These are phyloP conservation scores for Thaumatotibia leucotreta DNA, from an alignment of 1,140 invertebrate genomes.

Conservation along the genomic window DNA sequence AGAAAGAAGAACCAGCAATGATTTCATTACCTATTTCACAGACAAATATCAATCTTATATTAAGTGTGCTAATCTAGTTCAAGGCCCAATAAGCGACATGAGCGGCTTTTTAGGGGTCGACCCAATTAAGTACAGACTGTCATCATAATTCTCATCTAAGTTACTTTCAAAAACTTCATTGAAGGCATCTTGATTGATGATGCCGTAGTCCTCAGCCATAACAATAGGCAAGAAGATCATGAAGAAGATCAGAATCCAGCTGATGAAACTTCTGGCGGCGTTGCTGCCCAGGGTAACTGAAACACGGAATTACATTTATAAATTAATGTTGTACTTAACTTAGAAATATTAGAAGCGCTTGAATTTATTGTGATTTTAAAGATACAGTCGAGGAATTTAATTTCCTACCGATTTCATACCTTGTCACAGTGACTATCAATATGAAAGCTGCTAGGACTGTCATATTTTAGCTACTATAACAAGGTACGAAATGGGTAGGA, in stretches of 20 bases:
- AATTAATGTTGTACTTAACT: no score
- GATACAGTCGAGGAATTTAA: no score
- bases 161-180: conserved; percentile 30
- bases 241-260: conserved; percentile 48
- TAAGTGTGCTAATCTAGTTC: neutral
- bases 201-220: conserved; percentile 33
- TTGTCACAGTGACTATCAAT: no score
- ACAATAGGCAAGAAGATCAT: conserved; percentile 41
- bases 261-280: conserved; percentile 30
- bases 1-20: neutral
- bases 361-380: no score
- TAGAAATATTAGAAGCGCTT: no score
- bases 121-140: conserved; percentile 26
- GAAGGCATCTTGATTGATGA: conserved; percentile 28
- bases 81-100: neutral
- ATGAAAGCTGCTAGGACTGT: no score
- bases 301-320: no score
- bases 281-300: conserved; percentile 57
- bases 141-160: conserved; percentile 23
- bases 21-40: neutral
- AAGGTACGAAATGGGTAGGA: no score
- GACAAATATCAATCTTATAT: neutral
- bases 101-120: neutral
- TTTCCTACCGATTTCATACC: no score
- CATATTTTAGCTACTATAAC: no score